Percentiles rank a stretch among this genome's conserved stretches.
phyloP scores from a whole-genome alignment of 2,888 invertebrate species.

The Acrocyrtus sp. region DNA sequence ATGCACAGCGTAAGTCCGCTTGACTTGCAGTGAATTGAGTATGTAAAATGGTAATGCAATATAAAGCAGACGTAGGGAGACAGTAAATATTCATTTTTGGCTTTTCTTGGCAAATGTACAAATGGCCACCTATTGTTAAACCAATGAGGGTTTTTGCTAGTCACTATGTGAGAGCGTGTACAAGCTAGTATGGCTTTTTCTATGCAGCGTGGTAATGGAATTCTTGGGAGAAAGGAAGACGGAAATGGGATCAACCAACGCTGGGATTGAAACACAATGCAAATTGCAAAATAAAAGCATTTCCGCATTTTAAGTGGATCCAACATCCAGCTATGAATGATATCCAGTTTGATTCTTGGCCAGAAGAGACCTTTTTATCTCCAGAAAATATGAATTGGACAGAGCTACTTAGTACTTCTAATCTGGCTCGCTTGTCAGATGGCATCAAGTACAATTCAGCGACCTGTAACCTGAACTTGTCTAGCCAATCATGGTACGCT shows the following conservation, averaged over 20 bases:
- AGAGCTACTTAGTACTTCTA: too few relatives aligned
- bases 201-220: neutral
- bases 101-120: slow-evolving; percentile 28
- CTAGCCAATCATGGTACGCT: too few relatives aligned
- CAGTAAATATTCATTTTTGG: slow-evolving; percentile 2
- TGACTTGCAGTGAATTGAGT: slow-evolving; percentile 6
- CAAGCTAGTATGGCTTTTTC: too few relatives aligned
- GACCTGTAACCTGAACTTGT: too few relatives aligned
- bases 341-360: neutral
- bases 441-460: too few relatives aligned
- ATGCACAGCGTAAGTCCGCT: neutral
- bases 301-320: too few relatives aligned
- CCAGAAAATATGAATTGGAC: too few relatives aligned
- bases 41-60: too few relatives aligned
- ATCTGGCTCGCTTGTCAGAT: too few relatives aligned
- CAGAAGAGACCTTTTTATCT: neutral
- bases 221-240: neutral
- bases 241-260: neutral
- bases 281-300: too few relatives aligned
- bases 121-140: slow-evolving; percentile 24
- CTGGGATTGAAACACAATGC: neutral
- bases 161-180: too few relatives aligned
- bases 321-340: neutral
- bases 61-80: neutral
- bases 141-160: neutral